A percentile compares a stretch with the other conserved stretches of the same genome.
These are phyloP conservation scores for Eretmochelys imbricata DNA, from an alignment of 2,113 vertebrate genomes.

Conservation along the genomic window DNA sequence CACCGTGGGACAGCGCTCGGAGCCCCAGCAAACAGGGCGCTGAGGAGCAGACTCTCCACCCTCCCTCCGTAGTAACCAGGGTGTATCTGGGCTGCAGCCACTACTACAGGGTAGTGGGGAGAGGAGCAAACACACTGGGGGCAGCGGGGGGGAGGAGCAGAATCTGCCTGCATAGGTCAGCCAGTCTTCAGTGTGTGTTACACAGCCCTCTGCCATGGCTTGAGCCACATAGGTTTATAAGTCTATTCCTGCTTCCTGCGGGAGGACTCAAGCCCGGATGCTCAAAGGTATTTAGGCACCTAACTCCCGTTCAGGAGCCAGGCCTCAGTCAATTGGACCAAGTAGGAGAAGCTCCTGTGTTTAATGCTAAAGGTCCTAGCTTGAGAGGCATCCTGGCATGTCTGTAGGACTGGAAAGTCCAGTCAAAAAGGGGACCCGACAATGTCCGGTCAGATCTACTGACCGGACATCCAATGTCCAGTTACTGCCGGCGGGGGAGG, in stretches of 20 bases:
- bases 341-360: not conserved
- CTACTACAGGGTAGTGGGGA: too few species aligned
- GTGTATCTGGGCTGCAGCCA: not conserved
- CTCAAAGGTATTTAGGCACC: too few species aligned
- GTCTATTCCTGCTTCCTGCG: not conserved
- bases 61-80: not conserved
- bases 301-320: too few species aligned
- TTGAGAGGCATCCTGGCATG: too few species aligned
- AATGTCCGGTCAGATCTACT: too few species aligned
- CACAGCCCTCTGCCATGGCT: not conserved
- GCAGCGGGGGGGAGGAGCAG: too few species aligned
- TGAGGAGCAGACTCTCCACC: not conserved
- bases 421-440: too few species aligned
- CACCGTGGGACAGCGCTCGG: not conserved
- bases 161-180: not conserved
- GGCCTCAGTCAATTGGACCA: not conserved
- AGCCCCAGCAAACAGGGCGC: not conserved
- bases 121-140: not conserved
- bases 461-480: too few species aligned
- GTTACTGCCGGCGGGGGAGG: too few species aligned
- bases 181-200: not conserved
- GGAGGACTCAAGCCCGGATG: not conserved
- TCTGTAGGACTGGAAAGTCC: too few species aligned
- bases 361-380: not conserved
- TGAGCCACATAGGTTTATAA: not conserved